A percentile compares a stretch with the other conserved stretches of the same genome.
These are phyloP conservation scores for Dendrolimus kikuchii DNA, from an alignment of 1,140 invertebrate genomes.

Conservation along the genomic window DNA sequence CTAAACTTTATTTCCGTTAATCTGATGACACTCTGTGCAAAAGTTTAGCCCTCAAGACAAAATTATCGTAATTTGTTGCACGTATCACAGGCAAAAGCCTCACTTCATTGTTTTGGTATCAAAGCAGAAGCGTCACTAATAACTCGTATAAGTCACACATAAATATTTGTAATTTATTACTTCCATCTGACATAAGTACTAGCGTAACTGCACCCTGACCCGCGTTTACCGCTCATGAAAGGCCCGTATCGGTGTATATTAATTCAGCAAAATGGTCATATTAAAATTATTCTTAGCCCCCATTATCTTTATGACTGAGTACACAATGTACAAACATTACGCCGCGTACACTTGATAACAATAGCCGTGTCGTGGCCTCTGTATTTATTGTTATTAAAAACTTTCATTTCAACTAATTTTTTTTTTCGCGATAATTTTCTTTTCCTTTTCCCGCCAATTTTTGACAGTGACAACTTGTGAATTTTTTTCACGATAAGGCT, in stretches of 20 bases:
- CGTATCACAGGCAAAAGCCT: too few species aligned
- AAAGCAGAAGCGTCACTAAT: too few species aligned
- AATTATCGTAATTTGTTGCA: too few species aligned
- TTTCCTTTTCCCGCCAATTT: slow-evolving; percentile 13
- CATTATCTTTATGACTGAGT: slow-evolving; percentile 36
- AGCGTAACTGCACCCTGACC: slow-evolving; percentile 16
- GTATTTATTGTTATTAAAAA: neutral
- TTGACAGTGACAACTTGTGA: slow-evolving; percentile 7
- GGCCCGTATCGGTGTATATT: slow-evolving; percentile 22
- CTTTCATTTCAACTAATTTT: too few species aligned
- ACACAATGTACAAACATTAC: slow-evolving; percentile 28
- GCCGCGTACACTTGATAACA: slow-evolving; percentile 25
- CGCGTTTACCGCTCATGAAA: slow-evolving; percentile 13
- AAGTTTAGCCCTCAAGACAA: too few species aligned
- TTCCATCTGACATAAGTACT: slow-evolving; percentile 9
- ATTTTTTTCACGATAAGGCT: slow-evolving; percentile 5
- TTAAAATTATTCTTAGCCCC: slow-evolving; percentile 28
- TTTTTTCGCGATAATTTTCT: too few species aligned
- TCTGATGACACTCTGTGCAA: too few species aligned
- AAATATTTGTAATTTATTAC: slow-evolving; percentile 4
- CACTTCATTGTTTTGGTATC: too few species aligned
- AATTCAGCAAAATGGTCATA: slow-evolving; percentile 22
- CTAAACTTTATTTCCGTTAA: too few species aligned
- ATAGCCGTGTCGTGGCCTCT: slow-evolving; percentile 18
- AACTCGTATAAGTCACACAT: too few species aligned